phyloP scores from a whole-genome alignment of 1,140 invertebrate genomes.

The Pogonomyrmex barbatus region DNA sequence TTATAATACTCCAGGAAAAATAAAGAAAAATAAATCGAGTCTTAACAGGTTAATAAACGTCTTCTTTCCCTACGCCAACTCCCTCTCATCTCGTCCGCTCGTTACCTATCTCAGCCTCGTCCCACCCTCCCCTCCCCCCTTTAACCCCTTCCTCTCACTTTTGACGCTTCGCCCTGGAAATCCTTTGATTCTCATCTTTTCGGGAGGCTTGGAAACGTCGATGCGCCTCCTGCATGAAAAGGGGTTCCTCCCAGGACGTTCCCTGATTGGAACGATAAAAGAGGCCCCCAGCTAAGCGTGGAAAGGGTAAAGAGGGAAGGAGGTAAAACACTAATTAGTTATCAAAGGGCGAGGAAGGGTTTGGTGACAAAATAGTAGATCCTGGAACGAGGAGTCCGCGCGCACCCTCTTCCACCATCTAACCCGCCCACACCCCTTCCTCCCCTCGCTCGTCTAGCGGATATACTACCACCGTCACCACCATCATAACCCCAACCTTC shows the following conservation, averaged over 20 bases:
- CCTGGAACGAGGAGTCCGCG: slow-evolving; percentile 71
- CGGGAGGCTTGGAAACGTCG: slow-evolving; percentile 74
- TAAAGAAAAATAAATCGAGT: slow-evolving; percentile 65
- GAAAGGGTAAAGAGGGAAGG: slow-evolving; percentile 67
- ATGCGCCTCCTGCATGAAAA: slow-evolving; percentile 76
- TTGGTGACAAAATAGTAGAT: slow-evolving; percentile 85
- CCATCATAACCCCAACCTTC: slow-evolving; percentile 56
- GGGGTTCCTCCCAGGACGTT: slow-evolving; percentile 76
- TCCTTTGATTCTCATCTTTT: slow-evolving; percentile 79
- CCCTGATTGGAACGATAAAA: slow-evolving; percentile 85
- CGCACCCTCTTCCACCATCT: slow-evolving; percentile 44
- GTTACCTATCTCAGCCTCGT: slow-evolving; percentile 45
- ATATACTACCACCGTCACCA: slow-evolving; percentile 68
- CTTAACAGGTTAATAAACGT: slow-evolving; percentile 66
- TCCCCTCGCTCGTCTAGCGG: slow-evolving; percentile 44
- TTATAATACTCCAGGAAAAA: slow-evolving; percentile 60
- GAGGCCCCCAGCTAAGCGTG: slow-evolving; percentile 74
- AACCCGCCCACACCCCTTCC: slow-evolving; percentile 19
- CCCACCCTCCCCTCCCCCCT: slow-evolving; percentile 36
- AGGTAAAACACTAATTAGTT: slow-evolving; percentile 86
- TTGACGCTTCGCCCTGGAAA: slow-evolving; percentile 71
- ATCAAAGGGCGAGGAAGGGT: slow-evolving; percentile 85
- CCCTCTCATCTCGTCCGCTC: slow-evolving; percentile 52
- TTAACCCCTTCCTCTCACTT: slow-evolving; percentile 16
- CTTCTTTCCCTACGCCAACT: slow-evolving; percentile 52